Base-by-base conservation (phyloP, 2,888 invertebrate species). In the Tetragonula carbonaria region DNA sequence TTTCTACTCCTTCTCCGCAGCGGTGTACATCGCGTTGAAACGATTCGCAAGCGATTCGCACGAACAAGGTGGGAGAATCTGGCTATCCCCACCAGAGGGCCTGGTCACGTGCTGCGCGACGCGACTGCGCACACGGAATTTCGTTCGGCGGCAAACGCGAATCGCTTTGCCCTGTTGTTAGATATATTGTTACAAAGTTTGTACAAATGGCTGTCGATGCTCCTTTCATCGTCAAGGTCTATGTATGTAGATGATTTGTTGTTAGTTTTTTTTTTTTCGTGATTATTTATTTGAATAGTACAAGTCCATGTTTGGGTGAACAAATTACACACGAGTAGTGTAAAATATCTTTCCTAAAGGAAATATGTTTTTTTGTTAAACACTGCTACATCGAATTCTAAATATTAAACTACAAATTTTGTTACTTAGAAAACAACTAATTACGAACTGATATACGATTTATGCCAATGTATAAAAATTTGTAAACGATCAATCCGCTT, bases 41-140 rank as follows among this genome's bases (percentile, higher is more conserved):
- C 75, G 75, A 80, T 74, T 80, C 70, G 74, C 70, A 65, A 74
- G 68, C 74, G 21, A 67, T 38, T 33, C 53, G 33, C 45, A n/a
- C 18, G 50, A 55, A 23, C 38, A 55, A 50, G 45, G 59, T 33
- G 45, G 63, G 77, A 53, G 77, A 55, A 73, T 38, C 21, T 45
- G 63, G 18, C 33, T 16, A 59, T 18, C 63, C 74, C 68, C 51
- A 45, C 62, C 13, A 13, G 16, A 18, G 8, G 53, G 18, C 28
- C n/a, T 14, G 67, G 63, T 80, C 80, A 68, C 76, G 80, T 80
- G 75, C 76, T 80, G 62, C 75, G 75, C 68, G 11, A 53, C 21
- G 55, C 51, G 45, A 11, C 16, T 76, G 75, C 76, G 66, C 13
- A 38, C 13, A 1, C 45, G 21, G 23, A 66, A 68, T 78, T 62